Evolutionary conservation across 2,888 invertebrate species (phyloP).

Genomic region (Lepidocyrtoides sp.): DNA sequence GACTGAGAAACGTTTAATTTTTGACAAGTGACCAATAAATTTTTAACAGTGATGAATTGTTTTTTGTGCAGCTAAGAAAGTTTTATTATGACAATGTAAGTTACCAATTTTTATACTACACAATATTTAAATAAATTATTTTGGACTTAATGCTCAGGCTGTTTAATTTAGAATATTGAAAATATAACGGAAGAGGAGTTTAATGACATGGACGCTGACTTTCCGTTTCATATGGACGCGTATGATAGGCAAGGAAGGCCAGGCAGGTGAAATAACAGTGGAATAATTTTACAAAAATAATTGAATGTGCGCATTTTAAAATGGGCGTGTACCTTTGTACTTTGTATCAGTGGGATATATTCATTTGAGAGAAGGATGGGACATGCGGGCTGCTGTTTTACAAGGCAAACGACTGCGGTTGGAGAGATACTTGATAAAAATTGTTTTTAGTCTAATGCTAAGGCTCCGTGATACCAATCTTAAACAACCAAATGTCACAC

Average conservation of each 20-base stretch:
- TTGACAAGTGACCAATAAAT: not conserved
- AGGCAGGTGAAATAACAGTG: slow-evolving; percentile 10
- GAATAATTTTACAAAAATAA: no score
- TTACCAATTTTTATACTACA: no score
- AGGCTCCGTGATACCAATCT: slow-evolving; percentile 7
- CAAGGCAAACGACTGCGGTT: slow-evolving; percentile 46
- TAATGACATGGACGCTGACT: slow-evolving; percentile 28
- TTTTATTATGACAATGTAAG: slow-evolving; percentile 30
- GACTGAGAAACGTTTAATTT: no score
- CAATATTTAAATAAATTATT: no score
- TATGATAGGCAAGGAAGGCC: slow-evolving; percentile 35
- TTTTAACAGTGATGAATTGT: not conserved
- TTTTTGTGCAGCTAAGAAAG: no score
- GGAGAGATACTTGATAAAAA: slow-evolving; percentile 42
- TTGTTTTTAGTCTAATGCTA: slow-evolving; percentile 36
- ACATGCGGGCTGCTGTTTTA: not conserved
- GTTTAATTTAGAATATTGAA: no score
- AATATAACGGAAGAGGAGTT: slow-evolving; percentile 40
- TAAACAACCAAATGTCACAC: slow-evolving; percentile 55
- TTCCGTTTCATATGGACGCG: not conserved
- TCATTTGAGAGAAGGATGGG: slow-evolving; percentile 50
- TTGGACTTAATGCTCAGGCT: no score
- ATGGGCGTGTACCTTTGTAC: no score
- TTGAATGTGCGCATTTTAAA: no score
- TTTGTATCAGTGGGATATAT: slow-evolving; percentile 13